These are phyloP conservation scores for Melanotaenia duboulayi DNA, from an alignment of 2,113 vertebrate species.

Conservation along the genomic window DNA sequence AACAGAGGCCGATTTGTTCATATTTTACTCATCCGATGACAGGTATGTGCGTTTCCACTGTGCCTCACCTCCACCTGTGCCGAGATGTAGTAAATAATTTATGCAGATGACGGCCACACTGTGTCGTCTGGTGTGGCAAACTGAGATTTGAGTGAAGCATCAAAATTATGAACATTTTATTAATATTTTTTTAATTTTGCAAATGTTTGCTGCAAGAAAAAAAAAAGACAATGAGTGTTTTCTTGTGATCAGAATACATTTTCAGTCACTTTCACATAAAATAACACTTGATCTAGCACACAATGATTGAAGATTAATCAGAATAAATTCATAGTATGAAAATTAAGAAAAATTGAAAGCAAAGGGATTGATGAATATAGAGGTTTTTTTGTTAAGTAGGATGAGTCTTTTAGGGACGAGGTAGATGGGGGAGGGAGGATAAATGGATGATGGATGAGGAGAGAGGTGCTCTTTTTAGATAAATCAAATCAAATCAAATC, in stretches of 20 bases:
- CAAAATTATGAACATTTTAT: slow-evolving; percentile 26
- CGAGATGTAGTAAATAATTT: slow-evolving; percentile 42
- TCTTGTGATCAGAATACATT: not conserved
- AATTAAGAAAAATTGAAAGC: not conserved
- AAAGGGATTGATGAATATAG: not conserved
- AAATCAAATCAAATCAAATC: no score
- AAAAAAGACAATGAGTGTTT: not conserved
- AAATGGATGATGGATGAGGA: not conserved
- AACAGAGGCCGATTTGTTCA: slow-evolving; percentile 60
- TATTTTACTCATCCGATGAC: slow-evolving; percentile 65
- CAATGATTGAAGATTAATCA: no score
- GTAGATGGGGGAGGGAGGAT: not conserved
- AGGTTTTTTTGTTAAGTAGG: not conserved
- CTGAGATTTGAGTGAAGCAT: not conserved
- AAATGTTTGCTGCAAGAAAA: not conserved
- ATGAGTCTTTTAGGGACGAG: no score
- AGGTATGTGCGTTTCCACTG: slow-evolving; percentile 26
- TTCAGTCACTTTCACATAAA: not conserved
- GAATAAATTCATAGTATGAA: no score
- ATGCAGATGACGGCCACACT: slow-evolving; percentile 20
- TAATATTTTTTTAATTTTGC: not conserved
- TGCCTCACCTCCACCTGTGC: slow-evolving; percentile 45
- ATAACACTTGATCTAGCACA: not conserved
- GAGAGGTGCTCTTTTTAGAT: no score
- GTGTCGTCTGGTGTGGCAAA: slow-evolving; percentile 21